These are phyloP conservation scores for Teleiodes luculella DNA, from an alignment of 2,888 invertebrate genomes.

Conservation along the genomic window DNA sequence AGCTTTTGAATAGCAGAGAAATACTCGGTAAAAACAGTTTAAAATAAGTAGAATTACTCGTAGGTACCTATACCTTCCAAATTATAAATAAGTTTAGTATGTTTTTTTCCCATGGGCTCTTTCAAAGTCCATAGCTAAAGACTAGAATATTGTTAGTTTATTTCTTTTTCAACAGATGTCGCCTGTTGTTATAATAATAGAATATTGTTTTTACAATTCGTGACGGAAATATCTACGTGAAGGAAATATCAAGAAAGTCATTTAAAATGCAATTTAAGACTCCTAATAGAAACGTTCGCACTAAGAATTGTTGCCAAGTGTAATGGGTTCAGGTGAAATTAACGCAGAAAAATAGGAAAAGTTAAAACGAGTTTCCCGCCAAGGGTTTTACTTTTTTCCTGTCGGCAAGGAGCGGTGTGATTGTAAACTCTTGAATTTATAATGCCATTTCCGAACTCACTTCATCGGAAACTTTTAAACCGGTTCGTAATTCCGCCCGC, in stretches of 20 bases:
- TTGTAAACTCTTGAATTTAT: constrained; percentile 78
- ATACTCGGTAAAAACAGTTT: too few relatives aligned
- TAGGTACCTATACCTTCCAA: too few relatives aligned
- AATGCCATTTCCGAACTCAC: constrained; percentile 77
- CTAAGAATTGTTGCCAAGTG: constrained; percentile 76
- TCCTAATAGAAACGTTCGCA: constrained; percentile 69
- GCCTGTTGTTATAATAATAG: too few relatives aligned
- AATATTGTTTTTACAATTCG: neutral
- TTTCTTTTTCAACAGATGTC: too few relatives aligned
- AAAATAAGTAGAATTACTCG: too few relatives aligned
- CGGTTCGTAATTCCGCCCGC: constrained; percentile 68
- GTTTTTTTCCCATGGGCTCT: too few relatives aligned
- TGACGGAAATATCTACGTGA: constrained; percentile 13
- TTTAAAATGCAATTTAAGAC: constrained; percentile 73
- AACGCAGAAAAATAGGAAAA: constrained; percentile 80
- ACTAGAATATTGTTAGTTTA: too few relatives aligned
- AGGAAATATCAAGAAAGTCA: constrained; percentile 50
- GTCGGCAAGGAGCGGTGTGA: constrained; percentile 72
- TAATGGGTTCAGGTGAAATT: constrained; percentile 77
- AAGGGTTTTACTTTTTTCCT: constrained; percentile 58
- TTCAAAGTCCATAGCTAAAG: too few relatives aligned
- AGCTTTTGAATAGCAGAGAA: too few relatives aligned
- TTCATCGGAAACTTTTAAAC: constrained; percentile 73
- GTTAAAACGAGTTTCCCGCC: constrained; percentile 75
- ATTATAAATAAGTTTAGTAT: too few relatives aligned